Evolutionary conservation across 2,797 vertebrate genomes (phyloP).

Genomic region (Eidolon dupreanum): DNA sequence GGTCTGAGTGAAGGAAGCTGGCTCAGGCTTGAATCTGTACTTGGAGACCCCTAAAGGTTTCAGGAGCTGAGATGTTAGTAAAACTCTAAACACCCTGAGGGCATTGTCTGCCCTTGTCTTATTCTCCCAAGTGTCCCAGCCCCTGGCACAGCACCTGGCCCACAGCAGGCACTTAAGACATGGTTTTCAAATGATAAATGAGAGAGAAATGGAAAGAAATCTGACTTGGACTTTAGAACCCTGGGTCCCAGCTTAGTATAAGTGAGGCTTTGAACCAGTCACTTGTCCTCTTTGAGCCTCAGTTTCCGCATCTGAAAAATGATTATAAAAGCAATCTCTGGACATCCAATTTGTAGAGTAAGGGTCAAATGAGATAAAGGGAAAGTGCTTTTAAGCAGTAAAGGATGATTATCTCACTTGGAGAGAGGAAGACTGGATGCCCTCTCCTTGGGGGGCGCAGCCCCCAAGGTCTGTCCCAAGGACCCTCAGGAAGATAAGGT

Average conservation of each 20-base stretch:
- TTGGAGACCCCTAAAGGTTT: neutral
- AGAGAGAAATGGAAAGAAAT: neutral
- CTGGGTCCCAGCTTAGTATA: neutral
- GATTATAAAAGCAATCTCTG: neutral
- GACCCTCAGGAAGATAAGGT: constrained; percentile 44
- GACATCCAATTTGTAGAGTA: neutral
- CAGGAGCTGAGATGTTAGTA: neutral
- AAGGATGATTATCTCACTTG: neutral
- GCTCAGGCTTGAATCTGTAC: neutral
- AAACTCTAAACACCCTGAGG: neutral
- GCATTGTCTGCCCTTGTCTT: neutral
- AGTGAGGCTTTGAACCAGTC: neutral
- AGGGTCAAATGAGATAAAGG: neutral
- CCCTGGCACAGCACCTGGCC: neutral
- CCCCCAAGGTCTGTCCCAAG: neutral
- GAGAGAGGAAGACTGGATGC: neutral
- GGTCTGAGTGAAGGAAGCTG: neutral
- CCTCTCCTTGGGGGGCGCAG: neutral
- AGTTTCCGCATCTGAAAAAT: neutral
- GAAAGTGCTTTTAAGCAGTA: constrained; percentile 15
- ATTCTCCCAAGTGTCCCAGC: neutral
- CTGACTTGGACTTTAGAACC: neutral
- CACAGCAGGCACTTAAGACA: neutral
- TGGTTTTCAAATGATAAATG: neutral
- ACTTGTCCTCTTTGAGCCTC: neutral